phyloP scores from a whole-genome alignment of 2,113 vertebrate genomes.

The Apus apus region DNA sequence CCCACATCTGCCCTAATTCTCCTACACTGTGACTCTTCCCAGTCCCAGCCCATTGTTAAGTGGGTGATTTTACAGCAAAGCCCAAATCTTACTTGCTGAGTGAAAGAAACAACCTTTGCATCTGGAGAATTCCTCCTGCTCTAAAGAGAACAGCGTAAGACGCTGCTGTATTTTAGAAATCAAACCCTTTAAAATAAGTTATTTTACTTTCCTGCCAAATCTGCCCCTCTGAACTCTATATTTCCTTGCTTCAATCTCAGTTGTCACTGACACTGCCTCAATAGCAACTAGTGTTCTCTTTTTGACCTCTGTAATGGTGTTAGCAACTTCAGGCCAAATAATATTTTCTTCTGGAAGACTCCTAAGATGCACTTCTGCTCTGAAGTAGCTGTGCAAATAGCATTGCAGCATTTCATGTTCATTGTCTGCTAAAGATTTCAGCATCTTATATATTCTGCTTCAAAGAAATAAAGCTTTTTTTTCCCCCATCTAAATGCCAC shows the following conservation, averaged over 20 bases:
- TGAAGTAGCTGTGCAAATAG: background rate
- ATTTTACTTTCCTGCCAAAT: background rate
- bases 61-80: background rate
- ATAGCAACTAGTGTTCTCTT: background rate
- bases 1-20: background rate
- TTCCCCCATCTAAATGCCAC: background rate
- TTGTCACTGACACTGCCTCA: background rate
- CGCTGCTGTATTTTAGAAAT: background rate
- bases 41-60: background rate
- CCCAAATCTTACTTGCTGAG: background rate
- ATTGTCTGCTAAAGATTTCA: constrained; percentile 8
- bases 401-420: background rate
- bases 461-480: background rate
- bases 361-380: background rate
- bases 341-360: background rate
- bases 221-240: background rate
- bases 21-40: background rate
- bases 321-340: background rate
- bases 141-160: background rate
- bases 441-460: background rate
- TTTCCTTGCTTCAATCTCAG: background rate
- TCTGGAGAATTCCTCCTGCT: background rate
- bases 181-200: background rate
- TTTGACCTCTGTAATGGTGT: background rate
- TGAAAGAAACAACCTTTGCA: background rate